Evolutionary conservation across 2,888 invertebrate species (phyloP).

Genomic region (Drosophila formosana): DNA sequence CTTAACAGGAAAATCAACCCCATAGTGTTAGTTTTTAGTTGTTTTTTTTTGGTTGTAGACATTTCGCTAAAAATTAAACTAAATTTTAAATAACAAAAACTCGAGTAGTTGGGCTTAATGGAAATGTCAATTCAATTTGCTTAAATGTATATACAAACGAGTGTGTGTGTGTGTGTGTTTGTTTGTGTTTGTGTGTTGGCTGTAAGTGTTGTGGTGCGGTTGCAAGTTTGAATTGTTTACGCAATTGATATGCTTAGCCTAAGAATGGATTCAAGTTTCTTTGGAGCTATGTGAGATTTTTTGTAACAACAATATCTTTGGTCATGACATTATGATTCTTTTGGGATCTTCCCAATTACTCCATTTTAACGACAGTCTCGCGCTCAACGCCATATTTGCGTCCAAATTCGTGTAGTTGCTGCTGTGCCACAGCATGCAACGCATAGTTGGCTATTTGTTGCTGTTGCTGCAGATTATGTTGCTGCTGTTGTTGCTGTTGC

Average conservation of each 20-base stretch:
- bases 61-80: constrained; percentile 71
- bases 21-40: background rate
- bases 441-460: constrained; percentile 78
- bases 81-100: constrained; percentile 66
- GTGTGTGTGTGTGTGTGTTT: constrained; percentile 6
- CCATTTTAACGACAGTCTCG: constrained; percentile 84
- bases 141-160: constrained; percentile 61
- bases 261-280: constrained; percentile 61
- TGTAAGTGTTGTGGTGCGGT: background rate
- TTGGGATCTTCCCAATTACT: constrained; percentile 56
- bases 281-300: constrained; percentile 76
- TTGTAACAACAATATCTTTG: constrained; percentile 71
- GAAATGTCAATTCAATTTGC: constrained; percentile 54
- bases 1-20: constrained; percentile 35
- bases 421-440: constrained; percentile 71
- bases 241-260: constrained; percentile 32
- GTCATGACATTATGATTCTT: constrained; percentile 41
- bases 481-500: constrained; percentile 71
- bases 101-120: constrained; percentile 56
- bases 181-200: constrained; percentile 2
- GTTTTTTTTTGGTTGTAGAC: constrained; percentile 18
- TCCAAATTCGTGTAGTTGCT: constrained; percentile 80
- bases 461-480: constrained; percentile 61
- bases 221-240: constrained; percentile 42
- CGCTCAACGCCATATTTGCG: constrained; percentile 80